These are phyloP conservation scores for Crotalus helleri DNA, from an alignment of 2,113 vertebrate species.

Conservation along the genomic window DNA sequence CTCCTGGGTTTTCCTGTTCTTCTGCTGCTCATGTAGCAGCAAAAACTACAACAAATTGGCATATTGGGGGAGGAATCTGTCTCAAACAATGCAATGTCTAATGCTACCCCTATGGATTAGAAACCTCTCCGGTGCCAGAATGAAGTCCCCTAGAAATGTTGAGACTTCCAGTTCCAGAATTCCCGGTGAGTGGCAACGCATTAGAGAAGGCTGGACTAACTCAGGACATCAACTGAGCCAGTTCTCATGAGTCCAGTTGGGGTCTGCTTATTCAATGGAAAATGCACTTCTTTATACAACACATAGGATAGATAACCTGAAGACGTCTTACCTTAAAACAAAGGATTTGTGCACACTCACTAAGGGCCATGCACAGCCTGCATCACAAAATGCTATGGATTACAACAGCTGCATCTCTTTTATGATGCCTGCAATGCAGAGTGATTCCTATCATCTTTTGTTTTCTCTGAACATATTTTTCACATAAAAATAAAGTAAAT, in stretches of 20 bases:
- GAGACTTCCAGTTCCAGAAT: background rate
- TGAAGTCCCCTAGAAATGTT: background rate
- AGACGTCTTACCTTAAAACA: background rate
- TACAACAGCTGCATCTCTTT: conserved; percentile 2
- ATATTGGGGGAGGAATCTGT: background rate
- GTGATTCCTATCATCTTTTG: background rate
- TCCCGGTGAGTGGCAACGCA: background rate
- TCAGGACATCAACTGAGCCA: background rate
- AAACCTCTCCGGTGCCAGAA: background rate
- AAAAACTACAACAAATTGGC: background rate
- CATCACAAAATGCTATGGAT: background rate
- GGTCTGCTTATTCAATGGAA: background rate
- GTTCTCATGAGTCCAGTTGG: background rate
- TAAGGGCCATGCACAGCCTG: background rate
- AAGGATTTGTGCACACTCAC: background rate
- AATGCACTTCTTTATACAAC: background rate
- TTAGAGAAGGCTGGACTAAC: background rate
- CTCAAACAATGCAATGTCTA: background rate
- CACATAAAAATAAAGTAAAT: background rate
- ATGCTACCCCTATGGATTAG: background rate
- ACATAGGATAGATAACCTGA: background rate
- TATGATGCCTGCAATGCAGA: conserved; percentile 23
- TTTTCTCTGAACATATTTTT: conserved; percentile 16
- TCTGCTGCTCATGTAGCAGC: background rate
- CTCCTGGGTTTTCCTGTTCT: background rate